Conservation (phyloP, 2,888 invertebrate genomes). For the Desoria tigrina region DNA sequence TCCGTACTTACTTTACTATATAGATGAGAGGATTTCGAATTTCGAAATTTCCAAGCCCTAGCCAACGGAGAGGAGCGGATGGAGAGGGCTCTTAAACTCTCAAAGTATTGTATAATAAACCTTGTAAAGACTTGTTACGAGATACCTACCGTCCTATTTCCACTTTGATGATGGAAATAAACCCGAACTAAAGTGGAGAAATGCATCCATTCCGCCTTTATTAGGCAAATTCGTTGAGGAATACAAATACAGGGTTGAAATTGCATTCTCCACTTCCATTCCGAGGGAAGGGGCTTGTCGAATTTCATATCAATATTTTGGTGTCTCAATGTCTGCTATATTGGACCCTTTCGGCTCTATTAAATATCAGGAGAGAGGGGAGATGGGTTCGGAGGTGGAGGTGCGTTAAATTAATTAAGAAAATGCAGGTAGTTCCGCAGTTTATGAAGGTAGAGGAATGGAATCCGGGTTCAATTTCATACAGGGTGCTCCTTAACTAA, state of each 20-base stretch:
- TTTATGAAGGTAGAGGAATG: not conserved
- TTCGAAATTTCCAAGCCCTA: too few relatives aligned
- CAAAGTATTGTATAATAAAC: too few relatives aligned
- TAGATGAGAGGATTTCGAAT: too few relatives aligned
- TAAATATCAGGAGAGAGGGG: not conserved
- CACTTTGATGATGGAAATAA: conserved; percentile 4
- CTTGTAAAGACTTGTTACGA: too few relatives aligned
- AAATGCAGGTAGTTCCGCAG: not conserved
- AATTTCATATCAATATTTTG: not conserved
- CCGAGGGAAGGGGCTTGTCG: too few relatives aligned
- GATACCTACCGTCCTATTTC: not conserved
- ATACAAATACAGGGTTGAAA: not conserved
- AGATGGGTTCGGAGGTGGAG: not conserved
- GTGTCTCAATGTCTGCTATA: not conserved
- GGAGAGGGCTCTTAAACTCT: too few relatives aligned
- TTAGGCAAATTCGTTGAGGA: not conserved
- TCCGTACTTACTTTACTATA: too few relatives aligned
- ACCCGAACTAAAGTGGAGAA: not conserved
- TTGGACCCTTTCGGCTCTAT: too few relatives aligned
- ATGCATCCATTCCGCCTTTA: conserved; percentile 5
- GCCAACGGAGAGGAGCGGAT: too few relatives aligned
- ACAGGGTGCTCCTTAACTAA: too few relatives aligned
- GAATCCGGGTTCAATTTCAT: too few relatives aligned
- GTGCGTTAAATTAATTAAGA: conserved; percentile 8
- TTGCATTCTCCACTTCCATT: too few relatives aligned